Conservation (phyloP, 2,113 vertebrate genomes). For the Rutilus rutilus region DNA sequence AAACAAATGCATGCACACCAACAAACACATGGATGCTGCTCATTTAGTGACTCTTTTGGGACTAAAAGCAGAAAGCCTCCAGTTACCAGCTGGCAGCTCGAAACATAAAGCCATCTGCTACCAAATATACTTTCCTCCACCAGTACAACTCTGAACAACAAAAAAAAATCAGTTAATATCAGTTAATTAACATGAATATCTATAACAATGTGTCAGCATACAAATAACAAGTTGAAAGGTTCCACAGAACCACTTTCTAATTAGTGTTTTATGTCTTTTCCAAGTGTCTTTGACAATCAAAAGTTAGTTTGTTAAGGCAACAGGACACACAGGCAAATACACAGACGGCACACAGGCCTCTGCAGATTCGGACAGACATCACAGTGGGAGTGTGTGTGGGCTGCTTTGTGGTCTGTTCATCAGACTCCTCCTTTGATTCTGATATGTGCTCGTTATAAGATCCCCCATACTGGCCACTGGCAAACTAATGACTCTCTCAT, state of each 20-base stretch:
- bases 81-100: slow-evolving; percentile 38
- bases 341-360: neutral
- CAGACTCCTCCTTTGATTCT: slow-evolving; percentile 43
- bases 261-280: neutral
- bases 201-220: slow-evolving; percentile 19
- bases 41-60: slow-evolving; percentile 43
- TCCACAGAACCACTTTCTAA: neutral
- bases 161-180: neutral
- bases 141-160: neutral
- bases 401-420: slow-evolving; percentile 33
- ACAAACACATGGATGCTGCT: slow-evolving; percentile 31
- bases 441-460: slow-evolving; percentile 40
- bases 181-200: slow-evolving; percentile 27
- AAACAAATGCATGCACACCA: slow-evolving; percentile 31
- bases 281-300: neutral
- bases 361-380: slow-evolving; percentile 2
- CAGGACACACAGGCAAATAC: neutral
- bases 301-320: slow-evolving; percentile 19
- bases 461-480: slow-evolving; percentile 30
- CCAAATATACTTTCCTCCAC: slow-evolving; percentile 20
- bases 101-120: slow-evolving; percentile 48
- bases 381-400: slow-evolving; percentile 36
- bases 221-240: neutral
- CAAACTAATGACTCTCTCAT: slow-evolving; percentile 29
- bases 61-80: slow-evolving; percentile 40